Evolutionary conservation across 1,140 invertebrate species (phyloP), one percentile per base, ranked within the genome.

Genomic region (Aphis gossypii): DNA sequence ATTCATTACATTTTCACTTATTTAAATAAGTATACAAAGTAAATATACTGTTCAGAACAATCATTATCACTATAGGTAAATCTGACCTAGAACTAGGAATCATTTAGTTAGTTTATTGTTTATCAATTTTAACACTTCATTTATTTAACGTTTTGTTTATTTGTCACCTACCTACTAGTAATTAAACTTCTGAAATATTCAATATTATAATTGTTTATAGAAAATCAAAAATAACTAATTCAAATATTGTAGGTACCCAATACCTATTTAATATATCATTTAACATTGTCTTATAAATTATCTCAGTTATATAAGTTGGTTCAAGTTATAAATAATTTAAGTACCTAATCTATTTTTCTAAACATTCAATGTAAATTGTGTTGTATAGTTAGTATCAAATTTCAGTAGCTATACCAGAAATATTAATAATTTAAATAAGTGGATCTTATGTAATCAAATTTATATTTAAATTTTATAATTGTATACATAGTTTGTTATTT

Each of bases 401-500:
- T 30, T 51, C 2, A 51, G 14, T 51, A 86, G 14, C 14, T 86
- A 46, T 30, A n/a, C 6, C 5, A 86, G 14, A 86, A 46, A 86
- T 86, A 46, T 0, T 86, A 46, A 86, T 84, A 3, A 46, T 11
- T 41, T 41, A 84, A 84, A 84, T 44, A 41, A 25, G 23, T 35
- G 14, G 2, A 51, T 51, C 18, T 18, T 51, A 18, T 30, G 30
- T 20, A 23, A 23, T 54, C 20, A 54, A 23, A 54, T 54, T 23
- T 54, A 20, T 89, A 54, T 56, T 89, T 38, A 20, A 56, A 20
- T 68, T 56, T 90, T 68, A 90, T 90, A 56, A 68, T 30, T 60
- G 21, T n/a, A 90, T 68, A 30, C 2, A 23, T 68, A 68, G 9
- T 60, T 44, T 5, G 48, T 35, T 9, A 38, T 60, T 25, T 60